phyloP scores from a whole-genome alignment of 2,888 invertebrate species.

The Dryadula phaetusa region DNA sequence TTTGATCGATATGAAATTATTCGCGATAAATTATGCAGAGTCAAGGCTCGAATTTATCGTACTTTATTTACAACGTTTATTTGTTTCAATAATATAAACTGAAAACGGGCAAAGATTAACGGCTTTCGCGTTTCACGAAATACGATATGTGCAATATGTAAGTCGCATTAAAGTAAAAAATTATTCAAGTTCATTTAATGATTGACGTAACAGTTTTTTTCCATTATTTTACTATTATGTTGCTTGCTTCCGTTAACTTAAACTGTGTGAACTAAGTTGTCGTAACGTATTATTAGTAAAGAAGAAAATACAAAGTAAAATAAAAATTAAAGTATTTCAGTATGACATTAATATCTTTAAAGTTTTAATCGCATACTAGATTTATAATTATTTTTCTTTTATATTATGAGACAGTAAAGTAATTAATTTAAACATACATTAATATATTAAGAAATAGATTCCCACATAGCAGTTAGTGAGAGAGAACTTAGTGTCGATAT shows the following conservation, averaged over 20 bases:
- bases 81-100: slow-evolving; percentile 58
- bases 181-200: slow-evolving; percentile 15
- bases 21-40: slow-evolving; percentile 58
- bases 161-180: slow-evolving; percentile 18
- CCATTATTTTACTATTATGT: neutral
- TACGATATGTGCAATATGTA: slow-evolving; percentile 34
- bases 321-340: too few relatives aligned
- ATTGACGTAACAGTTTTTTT: neutral
- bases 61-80: slow-evolving; percentile 56
- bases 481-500: too few relatives aligned
- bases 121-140: slow-evolving; percentile 44
- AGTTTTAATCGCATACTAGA: too few relatives aligned
- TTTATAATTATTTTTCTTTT: too few relatives aligned
- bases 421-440: too few relatives aligned
- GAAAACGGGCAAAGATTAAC: slow-evolving; percentile 51
- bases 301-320: too few relatives aligned
- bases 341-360: too few relatives aligned
- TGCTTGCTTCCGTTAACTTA: neutral
- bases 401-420: too few relatives aligned
- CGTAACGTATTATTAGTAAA: too few relatives aligned
- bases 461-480: too few relatives aligned
- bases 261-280: too few relatives aligned
- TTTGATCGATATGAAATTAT: slow-evolving; percentile 57
- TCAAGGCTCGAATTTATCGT: slow-evolving; percentile 58
- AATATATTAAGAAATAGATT: too few relatives aligned